Conservation (phyloP, 2,888 invertebrate species). For the Ophonus ardosiacus region DNA sequence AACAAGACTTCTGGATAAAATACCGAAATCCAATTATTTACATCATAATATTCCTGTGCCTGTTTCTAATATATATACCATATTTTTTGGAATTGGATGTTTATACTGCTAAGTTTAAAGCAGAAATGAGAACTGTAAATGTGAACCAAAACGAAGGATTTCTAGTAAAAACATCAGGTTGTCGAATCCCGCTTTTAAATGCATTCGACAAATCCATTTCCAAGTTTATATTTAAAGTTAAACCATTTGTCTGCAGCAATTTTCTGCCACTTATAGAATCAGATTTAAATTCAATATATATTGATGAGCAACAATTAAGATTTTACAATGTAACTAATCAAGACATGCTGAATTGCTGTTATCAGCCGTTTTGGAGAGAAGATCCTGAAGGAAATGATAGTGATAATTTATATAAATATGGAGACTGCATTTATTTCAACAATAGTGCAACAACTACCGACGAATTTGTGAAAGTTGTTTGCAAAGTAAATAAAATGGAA, state of each 20-base stretch:
- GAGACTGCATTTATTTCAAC: constrained; percentile 77
- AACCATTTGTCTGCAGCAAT: constrained; percentile 77
- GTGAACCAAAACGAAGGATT: constrained; percentile 67
- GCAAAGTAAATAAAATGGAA: constrained; percentile 76
- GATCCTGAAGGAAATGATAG: constrained; percentile 75
- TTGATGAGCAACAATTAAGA: constrained; percentile 75
- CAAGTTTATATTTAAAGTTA: constrained; percentile 77
- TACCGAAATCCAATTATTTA: constrained; percentile 49
- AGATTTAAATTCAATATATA: constrained; percentile 80
- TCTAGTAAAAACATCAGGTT: constrained; percentile 80
- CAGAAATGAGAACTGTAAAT: constrained; percentile 13
- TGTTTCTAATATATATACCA: constrained; percentile 41
- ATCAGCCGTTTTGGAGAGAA: constrained; percentile 79
- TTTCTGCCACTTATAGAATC: constrained; percentile 78
- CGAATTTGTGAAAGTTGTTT: constrained; percentile 85
- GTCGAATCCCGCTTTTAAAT: constrained; percentile 82
- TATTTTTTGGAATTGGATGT: constrained; percentile 50
- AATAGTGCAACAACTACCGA: constrained; percentile 75
- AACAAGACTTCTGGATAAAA: constrained; percentile 41
- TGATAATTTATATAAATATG: constrained; percentile 77
- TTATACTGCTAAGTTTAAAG: constrained; percentile 37
- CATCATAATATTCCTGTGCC: constrained; percentile 41
- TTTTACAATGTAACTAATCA: constrained; percentile 77
- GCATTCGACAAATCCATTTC: constrained; percentile 80
- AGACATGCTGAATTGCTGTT: constrained; percentile 80